A percentile compares a stretch with the other conserved stretches of the same genome.
Evolutionary conservation across 2,888 invertebrate species (phyloP).

Genomic region (Chalcis sispes): DNA sequence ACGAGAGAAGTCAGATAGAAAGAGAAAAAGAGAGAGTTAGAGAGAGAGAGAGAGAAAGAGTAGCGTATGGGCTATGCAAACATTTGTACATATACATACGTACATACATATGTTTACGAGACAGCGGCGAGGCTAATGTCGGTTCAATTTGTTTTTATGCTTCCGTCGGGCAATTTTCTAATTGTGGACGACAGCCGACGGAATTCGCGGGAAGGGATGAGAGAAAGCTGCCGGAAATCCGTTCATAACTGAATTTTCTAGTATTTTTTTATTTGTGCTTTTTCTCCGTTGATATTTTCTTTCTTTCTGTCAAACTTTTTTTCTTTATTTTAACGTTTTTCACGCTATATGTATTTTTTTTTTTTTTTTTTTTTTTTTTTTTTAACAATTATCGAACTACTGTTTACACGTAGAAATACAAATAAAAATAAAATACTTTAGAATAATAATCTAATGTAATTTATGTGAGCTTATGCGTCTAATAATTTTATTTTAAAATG

Average conservation of each 20-base stretch:
- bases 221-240: slow-evolving; percentile 41
- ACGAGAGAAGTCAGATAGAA: background rate
- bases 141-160: slow-evolving; percentile 60
- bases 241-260: slow-evolving; percentile 36
- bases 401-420: no score
- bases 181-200: slow-evolving; percentile 41
- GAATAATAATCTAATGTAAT: no score
- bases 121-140: slow-evolving; percentile 45
- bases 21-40: background rate
- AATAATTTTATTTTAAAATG: no score
- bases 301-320: background rate
- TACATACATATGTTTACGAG: no score
- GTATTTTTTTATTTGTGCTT: background rate
- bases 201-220: slow-evolving; percentile 39
- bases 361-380: no score
- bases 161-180: slow-evolving; percentile 56
- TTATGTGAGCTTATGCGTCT: no score
- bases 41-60: background rate
- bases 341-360: no score
- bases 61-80: slow-evolving; percentile 57
- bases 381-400: no score
- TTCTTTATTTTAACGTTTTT: no score
- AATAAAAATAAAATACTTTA: no score
- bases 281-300: background rate
- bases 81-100: slow-evolving; percentile 46